Conservation (phyloP, 2,888 invertebrate genomes). For the Cyclophora punctaria region DNA sequence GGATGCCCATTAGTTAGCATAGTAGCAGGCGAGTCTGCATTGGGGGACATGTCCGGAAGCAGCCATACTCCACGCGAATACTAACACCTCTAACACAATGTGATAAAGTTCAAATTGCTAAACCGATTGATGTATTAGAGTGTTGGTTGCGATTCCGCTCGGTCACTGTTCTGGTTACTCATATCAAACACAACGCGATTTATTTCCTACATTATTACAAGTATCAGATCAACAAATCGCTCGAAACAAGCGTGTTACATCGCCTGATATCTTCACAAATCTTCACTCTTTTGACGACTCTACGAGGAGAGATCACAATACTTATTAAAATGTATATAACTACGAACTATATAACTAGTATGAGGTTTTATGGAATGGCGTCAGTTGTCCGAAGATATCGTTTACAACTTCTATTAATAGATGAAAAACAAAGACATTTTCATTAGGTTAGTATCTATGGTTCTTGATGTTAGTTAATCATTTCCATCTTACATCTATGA, state of each 20-base stretch:
- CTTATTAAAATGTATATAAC: conserved; percentile 10
- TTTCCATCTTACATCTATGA: too few relatives aligned
- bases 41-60: conserved; percentile 68
- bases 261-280: too few relatives aligned
- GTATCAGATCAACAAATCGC: too few relatives aligned
- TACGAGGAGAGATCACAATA: not conserved
- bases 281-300: too few relatives aligned
- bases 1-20: conserved; percentile 22
- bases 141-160: conserved; percentile 57
- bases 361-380: not conserved
- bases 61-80: conserved; percentile 24
- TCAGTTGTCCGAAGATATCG: conserved; percentile 1
- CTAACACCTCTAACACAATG: conserved; percentile 12
- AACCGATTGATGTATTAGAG: conserved; percentile 30
- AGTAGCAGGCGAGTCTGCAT: conserved; percentile 36
- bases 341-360: not conserved
- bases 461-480: too few relatives aligned
- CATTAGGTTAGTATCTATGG: not conserved
- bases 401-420: conserved; percentile 6
- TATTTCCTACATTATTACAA: conserved; percentile 15
- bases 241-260: too few relatives aligned
- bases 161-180: conserved; percentile 71
- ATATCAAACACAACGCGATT: conserved; percentile 20
- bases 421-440: conserved; percentile 1
- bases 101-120: conserved; percentile 6